A percentile compares a stretch with the other conserved stretches of the same genome.
Conservation (phyloP, 2,888 invertebrate genomes). For the Aleiodes alternator region DNA sequence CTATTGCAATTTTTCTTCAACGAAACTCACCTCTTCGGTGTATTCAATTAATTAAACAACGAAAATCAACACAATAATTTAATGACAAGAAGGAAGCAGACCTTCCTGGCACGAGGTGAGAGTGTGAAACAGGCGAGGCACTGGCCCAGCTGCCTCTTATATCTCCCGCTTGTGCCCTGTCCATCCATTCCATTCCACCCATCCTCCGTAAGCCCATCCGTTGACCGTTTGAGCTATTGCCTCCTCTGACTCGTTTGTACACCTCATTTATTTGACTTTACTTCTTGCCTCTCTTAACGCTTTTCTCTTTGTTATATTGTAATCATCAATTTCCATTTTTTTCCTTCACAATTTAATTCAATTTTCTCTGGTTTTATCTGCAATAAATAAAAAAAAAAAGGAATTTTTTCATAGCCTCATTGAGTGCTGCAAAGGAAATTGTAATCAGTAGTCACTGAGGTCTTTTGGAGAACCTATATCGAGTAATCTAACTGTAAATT, state of each 20-base stretch:
- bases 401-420: background rate
- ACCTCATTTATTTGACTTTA: background rate
- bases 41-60: background rate
- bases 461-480: background rate
- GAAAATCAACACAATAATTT: conserved; percentile 11
- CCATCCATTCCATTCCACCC: conserved; percentile 57
- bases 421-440: background rate
- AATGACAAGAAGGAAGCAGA: conserved; percentile 35
- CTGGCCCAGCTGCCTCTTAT: conserved; percentile 70
- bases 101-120: conserved; percentile 63
- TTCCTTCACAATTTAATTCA: too few relatives aligned
- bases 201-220: conserved; percentile 53
- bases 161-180: conserved; percentile 56
- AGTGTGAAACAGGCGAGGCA: conserved; percentile 73
- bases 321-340: too few relatives aligned
- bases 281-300: background rate
- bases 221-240: conserved; percentile 18
- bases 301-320: background rate
- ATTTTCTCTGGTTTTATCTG: too few relatives aligned
- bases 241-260: conserved; percentile 22
- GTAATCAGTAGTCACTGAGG: background rate
- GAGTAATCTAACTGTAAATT: conserved; percentile 47
- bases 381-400: too few relatives aligned
- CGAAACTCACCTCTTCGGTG: conserved; percentile 38
- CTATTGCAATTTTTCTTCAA: background rate